phyloP scores from a whole-genome alignment of 2,888 invertebrate genomes.

The Aporophyla nigra region DNA sequence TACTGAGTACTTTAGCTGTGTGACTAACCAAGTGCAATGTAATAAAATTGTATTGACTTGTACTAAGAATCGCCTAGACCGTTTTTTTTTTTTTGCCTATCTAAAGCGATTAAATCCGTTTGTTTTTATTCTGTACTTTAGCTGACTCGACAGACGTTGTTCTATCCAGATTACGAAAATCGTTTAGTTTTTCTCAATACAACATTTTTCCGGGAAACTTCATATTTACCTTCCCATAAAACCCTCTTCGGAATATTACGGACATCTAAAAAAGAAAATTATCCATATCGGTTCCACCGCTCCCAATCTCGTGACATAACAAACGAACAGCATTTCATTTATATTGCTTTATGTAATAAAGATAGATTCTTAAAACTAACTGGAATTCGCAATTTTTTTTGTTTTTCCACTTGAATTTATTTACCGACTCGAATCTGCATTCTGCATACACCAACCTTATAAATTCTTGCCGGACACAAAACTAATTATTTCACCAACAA shows the following conservation, averaged over 20 bases:
- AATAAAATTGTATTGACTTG: conserved; percentile 23
- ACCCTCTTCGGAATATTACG: not conserved
- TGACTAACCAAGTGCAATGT: conserved; percentile 26
- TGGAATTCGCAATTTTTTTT: conserved; percentile 11
- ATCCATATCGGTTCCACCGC: not conserved
- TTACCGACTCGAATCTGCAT: conserved; percentile 12
- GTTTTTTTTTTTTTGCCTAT: not conserved
- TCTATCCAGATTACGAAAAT: not conserved
- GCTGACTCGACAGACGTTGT: too few relatives aligned
- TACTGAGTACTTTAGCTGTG: conserved; percentile 4
- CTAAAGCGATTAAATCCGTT: not conserved
- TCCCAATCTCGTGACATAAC: not conserved
- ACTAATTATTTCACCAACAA: conserved; percentile 51
- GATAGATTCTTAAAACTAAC: not conserved
- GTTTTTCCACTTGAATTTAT: conserved; percentile 30
- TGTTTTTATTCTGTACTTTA: not conserved
- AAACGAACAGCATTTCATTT: not conserved
- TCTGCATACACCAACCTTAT: conserved; percentile 20
- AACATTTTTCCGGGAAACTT: not conserved
- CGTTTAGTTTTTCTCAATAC: not conserved
- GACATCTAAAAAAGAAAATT: not conserved
- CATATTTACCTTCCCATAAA: not conserved
- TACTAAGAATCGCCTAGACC: conserved; percentile 10
- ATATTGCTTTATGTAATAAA: not conserved
- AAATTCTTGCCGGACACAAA: conserved; percentile 42